phyloP scores from a whole-genome alignment of 2,113 vertebrate species.

The Sclerurus mexicanus region DNA sequence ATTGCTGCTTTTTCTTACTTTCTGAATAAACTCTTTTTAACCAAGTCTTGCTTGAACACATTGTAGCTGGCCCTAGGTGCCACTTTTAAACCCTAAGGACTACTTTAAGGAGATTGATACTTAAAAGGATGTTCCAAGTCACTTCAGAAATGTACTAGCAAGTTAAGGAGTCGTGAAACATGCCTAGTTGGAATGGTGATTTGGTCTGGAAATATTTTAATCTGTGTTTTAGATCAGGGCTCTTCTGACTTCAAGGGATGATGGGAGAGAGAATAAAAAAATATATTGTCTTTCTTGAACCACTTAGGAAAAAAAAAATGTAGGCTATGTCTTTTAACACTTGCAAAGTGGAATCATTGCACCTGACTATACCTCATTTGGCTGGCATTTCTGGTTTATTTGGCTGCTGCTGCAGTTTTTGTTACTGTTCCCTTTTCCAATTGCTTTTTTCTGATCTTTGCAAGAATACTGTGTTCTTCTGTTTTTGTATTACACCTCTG shows the following conservation, averaged over 20 bases:
- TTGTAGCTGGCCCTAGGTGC: neutral
- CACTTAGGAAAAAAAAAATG: neutral
- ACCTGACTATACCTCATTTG: neutral
- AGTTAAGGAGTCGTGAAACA: neutral
- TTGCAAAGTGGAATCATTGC: neutral
- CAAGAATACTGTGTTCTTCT: neutral
- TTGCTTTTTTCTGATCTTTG: neutral
- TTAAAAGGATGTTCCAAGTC: neutral
- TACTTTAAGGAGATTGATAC: slow-evolving; percentile 1
- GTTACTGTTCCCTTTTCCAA: neutral
- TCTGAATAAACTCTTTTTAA: slow-evolving; percentile 48
- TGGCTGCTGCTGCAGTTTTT: neutral
- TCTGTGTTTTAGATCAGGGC: neutral
- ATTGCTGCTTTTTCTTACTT: neutral
- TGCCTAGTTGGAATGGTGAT: neutral
- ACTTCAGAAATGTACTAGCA: neutral
- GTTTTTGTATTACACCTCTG: neutral
- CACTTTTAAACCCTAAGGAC: neutral
- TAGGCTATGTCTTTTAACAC: neutral
- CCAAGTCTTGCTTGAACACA: neutral
- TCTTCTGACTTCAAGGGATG: neutral
- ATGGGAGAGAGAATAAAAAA: neutral
- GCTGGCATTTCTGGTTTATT: neutral
- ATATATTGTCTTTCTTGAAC: neutral
- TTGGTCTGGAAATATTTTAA: neutral